Evolutionary conservation across 1,140 invertebrate genomes (phyloP), one percentile per base, ranked within the genome.

Genomic region (Pogonomyrmex barbatus): DNA sequence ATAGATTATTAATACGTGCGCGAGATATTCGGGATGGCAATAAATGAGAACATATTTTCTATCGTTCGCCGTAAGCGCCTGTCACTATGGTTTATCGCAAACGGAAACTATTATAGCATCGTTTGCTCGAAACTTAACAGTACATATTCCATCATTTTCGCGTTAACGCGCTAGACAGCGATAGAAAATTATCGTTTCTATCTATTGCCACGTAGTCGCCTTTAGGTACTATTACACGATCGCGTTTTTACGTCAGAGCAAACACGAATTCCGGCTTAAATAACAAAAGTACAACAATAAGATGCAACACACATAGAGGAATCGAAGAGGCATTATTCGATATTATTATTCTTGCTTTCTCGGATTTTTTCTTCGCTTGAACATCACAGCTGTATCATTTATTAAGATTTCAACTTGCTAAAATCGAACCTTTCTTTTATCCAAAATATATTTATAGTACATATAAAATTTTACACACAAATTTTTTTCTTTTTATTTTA

Each of bases 131-230:
- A 68, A 70, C 77, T 70, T 70, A 70, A 81, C 65, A 81, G 77
- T 54, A 81, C 47, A 45, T 54, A 68, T 81, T 81, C 77, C 47
- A 81, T 81, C 70, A 81, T 47, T 81, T 68, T 81, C 62, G 30
- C 77, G 77, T 81, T 81, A 70, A 63, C 24, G 56, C 39, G 54
- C 9, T 30, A 30, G 71, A 42, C 36, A 42, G 52, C 52, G 36
- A 77, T 62, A 78, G n/a, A 67, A 36, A 47, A 70, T 63, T 54
- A 42, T 63, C 47, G 77, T 79, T 79, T 68, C 47, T 33, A 24
- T 68, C 36, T 52, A 54, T 39, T 42, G 33, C 75, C 47, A n/a
- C 39, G 6, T 36, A 42, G 47, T 54, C 63, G 56, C 9, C 12
- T 78, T 56, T 70, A 54, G 36, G 5, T 56, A 54, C 24, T 42